Evolutionary conservation across 2,797 vertebrate species (phyloP), one percentile per base, ranked within the genome.

Genomic region (Clarias fuscus): DNA sequence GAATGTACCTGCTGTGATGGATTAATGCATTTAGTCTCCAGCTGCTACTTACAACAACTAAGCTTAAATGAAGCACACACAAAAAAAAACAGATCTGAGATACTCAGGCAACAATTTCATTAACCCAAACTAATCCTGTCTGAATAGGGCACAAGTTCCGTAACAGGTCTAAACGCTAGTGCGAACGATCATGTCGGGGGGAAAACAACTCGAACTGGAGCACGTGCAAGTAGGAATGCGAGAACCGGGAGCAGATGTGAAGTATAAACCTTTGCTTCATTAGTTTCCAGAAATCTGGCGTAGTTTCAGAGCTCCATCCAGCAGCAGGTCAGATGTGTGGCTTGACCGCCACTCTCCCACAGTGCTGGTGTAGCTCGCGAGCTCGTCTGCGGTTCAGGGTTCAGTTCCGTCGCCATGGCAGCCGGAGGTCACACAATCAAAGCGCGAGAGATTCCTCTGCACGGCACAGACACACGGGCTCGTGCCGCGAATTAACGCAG

Each of bases 401-500:
- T 53, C 48, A 53, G 48, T 0, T 53, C 48, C 48, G 48, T 53
- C 87, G 85, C 88, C 85, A 90, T 90, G 86, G 89, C 85, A 90
- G 86, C 89, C 30, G 48, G 75, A 84, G 24, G 59, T 67, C 75
- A 81, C 83, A 48, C 83, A 76, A 77, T 73, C 83, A 76, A 62
- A n/a, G n/a, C 79, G 83, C 79, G 67, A 62, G 53, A 84, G 78
- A 88, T 85, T 85, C 79, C 86, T 20, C 62, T 8, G 67, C 71
- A 71, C 83, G 13, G 59, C 81, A 37, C 67, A 53, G 11, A 43
- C 40, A 53, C 48, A 13, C 1, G 8, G 15, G 59, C 77, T 79
- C 58, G 77, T 37, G 78, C 78, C 14, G 37, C 24, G 3, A 48
- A 4, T 81, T 64, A 27, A 48, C 61, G 13, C 59, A 27, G 2